Evolutionary conservation across 1,140 invertebrate genomes (phyloP).

Genomic region (Ceratina calcarata): DNA sequence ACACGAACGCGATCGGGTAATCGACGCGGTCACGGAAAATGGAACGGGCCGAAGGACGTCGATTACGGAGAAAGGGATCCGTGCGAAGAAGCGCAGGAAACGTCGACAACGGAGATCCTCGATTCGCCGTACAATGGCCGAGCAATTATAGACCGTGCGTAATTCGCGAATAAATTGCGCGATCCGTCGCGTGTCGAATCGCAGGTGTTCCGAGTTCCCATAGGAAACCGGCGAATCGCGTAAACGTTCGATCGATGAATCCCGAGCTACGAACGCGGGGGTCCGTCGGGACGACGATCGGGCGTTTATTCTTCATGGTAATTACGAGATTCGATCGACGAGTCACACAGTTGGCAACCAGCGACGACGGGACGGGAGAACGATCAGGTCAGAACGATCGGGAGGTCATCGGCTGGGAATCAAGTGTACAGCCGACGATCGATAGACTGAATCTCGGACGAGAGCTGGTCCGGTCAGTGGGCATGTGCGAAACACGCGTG

Average conservation of each 20-base stretch:
- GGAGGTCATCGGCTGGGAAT: constrained; percentile 25
- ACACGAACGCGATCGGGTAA: neutral
- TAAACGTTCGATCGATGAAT: constrained; percentile 18
- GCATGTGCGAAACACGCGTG: constrained; percentile 13
- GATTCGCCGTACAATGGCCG: constrained; percentile 25
- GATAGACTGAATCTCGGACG: constrained; percentile 26
- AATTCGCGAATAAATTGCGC: constrained; percentile 13
- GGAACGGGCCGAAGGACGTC: constrained; percentile 20
- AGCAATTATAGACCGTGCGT: neutral
- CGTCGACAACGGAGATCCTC: constrained; percentile 5
- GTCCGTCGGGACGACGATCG: too few species aligned
- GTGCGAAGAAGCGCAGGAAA: neutral
- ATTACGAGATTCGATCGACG: too few species aligned
- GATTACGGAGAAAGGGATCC: constrained; percentile 1
- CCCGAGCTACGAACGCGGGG: neutral
- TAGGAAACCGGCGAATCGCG: neutral
- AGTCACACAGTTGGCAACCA: neutral
- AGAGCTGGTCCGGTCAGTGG: constrained; percentile 4
- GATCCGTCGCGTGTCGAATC: neutral
- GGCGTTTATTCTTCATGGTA: too few species aligned
- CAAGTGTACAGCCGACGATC: constrained; percentile 16
- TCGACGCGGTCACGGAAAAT: neutral
- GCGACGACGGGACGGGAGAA: neutral
- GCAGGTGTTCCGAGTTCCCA: neutral
- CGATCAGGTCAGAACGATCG: constrained; percentile 7